Evolutionary conservation across 1,140 invertebrate species (phyloP).

Genomic region (Melipona quadrifasciata): DNA sequence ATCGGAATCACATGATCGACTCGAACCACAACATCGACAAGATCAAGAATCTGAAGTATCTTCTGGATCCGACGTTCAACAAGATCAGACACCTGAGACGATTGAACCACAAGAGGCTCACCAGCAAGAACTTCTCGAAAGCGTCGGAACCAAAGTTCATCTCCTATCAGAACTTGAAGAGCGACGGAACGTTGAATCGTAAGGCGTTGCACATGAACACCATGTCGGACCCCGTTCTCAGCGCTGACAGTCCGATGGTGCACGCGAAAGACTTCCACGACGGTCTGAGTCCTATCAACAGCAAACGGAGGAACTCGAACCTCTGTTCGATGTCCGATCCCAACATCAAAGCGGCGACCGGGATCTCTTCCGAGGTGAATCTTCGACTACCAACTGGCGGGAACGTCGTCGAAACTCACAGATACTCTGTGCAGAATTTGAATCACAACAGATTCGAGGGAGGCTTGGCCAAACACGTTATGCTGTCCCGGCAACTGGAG

Average conservation of each 20-base stretch:
- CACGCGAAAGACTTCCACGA: conserved; percentile 57
- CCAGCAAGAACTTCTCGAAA: conserved; percentile 61
- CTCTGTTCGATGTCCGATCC: conserved; percentile 76
- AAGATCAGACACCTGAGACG: conserved; percentile 75
- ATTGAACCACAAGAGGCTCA: conserved; percentile 71
- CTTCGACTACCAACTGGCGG: conserved; percentile 43
- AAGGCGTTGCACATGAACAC: conserved; percentile 71
- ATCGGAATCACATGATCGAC: conserved; percentile 76
- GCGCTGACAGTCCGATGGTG: conserved; percentile 53
- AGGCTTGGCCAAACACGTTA: conserved; percentile 54
- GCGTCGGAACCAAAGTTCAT: conserved; percentile 72
- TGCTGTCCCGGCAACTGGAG: conserved; percentile 67
- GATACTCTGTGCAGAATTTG: conserved; percentile 72
- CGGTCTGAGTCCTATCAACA: conserved; percentile 31
- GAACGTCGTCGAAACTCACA: conserved; percentile 20
- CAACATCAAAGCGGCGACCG: conserved; percentile 69
- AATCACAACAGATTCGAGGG: conserved; percentile 59
- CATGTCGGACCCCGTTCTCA: conserved; percentile 76
- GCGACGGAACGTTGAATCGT: conserved; percentile 52
- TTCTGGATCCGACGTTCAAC: conserved; percentile 77
- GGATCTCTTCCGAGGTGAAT: conserved; percentile 23
- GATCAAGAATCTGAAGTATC: conserved; percentile 76
- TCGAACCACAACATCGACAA: conserved; percentile 79
- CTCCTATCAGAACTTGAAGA: conserved; percentile 77
- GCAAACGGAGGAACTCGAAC: conserved; percentile 65